These are phyloP conservation scores for Drosophila biarmipes DNA, from an alignment of 1,140 invertebrate species.

Conservation along the genomic window DNA sequence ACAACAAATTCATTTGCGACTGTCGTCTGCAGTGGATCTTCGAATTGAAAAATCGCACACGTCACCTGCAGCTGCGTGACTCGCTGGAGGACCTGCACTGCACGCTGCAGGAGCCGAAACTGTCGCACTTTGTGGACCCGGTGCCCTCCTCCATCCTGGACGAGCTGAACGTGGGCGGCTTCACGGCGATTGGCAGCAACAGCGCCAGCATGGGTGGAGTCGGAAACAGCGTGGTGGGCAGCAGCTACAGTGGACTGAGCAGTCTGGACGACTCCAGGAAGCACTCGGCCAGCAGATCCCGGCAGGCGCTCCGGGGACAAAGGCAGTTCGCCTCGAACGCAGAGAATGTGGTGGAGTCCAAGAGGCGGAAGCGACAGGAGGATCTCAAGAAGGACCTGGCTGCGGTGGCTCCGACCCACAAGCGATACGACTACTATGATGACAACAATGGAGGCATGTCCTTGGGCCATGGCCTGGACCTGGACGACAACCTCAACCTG, in stretches of 20 bases:
- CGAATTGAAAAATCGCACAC: constrained; percentile 89
- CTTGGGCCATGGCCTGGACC: constrained; percentile 47
- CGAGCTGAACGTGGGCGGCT: constrained; percentile 69
- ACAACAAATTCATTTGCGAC: constrained; percentile 92
- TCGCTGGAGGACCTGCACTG: constrained; percentile 89
- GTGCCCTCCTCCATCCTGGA: constrained; percentile 73
- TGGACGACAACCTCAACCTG: constrained; percentile 75
- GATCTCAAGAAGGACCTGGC: constrained; percentile 34
- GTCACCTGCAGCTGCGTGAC: constrained; percentile 88
- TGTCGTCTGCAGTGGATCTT: constrained; percentile 92
- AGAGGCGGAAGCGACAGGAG: constrained; percentile 23
- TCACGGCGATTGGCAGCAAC: constrained; percentile 74
- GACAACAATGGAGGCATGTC: constrained; percentile 50
- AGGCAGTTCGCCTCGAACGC: constrained; percentile 53
- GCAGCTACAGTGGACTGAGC: constrained; percentile 32
- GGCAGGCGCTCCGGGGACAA: constrained; percentile 65
- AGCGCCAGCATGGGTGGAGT: constrained; percentile 74
- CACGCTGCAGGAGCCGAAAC: constrained; percentile 86
- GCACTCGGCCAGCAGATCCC: constrained; percentile 56
- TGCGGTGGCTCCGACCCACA: constrained; percentile 65
- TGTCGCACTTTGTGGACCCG: constrained; percentile 74
- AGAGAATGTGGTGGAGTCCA: constrained; percentile 65
- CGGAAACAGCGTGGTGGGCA: constrained; percentile 54
- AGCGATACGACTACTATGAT: constrained; percentile 77
- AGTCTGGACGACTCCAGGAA: constrained; percentile 41